Conservation (phyloP, 2,888 invertebrate species). For the Euzetes globulus region DNA sequence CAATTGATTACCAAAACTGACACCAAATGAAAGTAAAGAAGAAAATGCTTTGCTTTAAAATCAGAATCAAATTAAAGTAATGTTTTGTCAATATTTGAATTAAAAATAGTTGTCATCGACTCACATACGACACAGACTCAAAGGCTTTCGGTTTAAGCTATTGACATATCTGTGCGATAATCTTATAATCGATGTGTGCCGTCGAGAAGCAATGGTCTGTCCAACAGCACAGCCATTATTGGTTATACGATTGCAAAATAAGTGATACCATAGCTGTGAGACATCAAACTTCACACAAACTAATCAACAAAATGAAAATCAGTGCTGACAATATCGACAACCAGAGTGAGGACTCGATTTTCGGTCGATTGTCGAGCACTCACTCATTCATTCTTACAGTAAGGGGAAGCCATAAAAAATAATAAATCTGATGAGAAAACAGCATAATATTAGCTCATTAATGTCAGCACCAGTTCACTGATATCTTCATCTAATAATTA, state of each 20-base stretch:
- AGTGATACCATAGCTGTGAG: background rate
- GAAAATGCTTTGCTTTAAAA: background rate
- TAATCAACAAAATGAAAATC: constrained; percentile 8
- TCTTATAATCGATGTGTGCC: constrained; percentile 3
- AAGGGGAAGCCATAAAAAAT: no score
- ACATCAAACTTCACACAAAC: background rate
- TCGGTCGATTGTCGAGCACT: no score
- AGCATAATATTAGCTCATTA: no score
- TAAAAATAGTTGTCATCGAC: background rate
- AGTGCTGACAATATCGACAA: background rate
- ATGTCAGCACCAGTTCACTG: no score
- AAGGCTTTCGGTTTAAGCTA: background rate
- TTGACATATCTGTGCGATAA: constrained; percentile 7
- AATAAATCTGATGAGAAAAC: no score
- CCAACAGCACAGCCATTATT: background rate
- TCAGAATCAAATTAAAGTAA: background rate
- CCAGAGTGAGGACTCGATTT: background rate
- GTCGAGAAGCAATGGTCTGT: background rate
- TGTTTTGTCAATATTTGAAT: constrained; percentile 3
- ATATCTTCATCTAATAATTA: no score
- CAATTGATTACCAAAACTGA: background rate
- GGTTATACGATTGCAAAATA: background rate
- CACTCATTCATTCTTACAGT: background rate
- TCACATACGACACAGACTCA: background rate
- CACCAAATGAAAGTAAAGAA: no score